Conservation (phyloP, 2,113 vertebrate species). For the Hippocampus mohnikei region DNA sequence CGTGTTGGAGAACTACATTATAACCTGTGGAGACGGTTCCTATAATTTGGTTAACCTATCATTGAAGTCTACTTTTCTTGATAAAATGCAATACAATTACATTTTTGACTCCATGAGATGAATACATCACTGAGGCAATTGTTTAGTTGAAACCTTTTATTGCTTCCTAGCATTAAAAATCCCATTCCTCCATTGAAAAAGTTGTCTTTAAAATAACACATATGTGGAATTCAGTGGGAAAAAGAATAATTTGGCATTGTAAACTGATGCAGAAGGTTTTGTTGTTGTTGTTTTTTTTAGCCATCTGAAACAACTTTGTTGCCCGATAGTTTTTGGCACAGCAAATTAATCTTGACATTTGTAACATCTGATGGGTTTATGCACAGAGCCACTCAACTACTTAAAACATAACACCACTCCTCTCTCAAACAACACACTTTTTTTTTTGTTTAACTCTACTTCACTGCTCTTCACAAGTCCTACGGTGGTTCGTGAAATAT, state of each 20-base stretch:
- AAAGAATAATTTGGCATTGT: constrained; percentile 65
- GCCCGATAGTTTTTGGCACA: constrained; percentile 18
- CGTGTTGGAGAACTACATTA: neutral
- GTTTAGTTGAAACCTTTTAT: constrained; percentile 72
- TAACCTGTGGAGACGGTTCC: neutral
- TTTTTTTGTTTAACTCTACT: constrained; percentile 19
- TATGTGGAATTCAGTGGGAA: constrained; percentile 52
- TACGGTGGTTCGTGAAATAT: constrained; percentile 42
- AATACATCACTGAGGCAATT: neutral
- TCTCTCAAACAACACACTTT: constrained; percentile 33
- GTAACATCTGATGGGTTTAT: constrained; percentile 10
- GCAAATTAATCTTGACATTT: constrained; percentile 19
- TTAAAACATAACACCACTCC: constrained; percentile 41
- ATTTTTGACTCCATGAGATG: neutral
- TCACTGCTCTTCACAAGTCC: constrained; percentile 34
- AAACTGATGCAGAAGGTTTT: constrained; percentile 25
- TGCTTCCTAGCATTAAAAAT: constrained; percentile 76
- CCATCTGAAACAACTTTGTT: constrained; percentile 26
- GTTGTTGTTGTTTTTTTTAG: neutral
- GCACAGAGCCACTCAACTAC: constrained; percentile 35
- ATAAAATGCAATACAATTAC: neutral
- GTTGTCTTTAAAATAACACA: constrained; percentile 49
- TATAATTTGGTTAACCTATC: neutral
- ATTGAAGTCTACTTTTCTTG: neutral
- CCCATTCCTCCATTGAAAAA: constrained; percentile 56